Conservation (phyloP, 2,888 invertebrate genomes). For the Automeris io region DNA sequence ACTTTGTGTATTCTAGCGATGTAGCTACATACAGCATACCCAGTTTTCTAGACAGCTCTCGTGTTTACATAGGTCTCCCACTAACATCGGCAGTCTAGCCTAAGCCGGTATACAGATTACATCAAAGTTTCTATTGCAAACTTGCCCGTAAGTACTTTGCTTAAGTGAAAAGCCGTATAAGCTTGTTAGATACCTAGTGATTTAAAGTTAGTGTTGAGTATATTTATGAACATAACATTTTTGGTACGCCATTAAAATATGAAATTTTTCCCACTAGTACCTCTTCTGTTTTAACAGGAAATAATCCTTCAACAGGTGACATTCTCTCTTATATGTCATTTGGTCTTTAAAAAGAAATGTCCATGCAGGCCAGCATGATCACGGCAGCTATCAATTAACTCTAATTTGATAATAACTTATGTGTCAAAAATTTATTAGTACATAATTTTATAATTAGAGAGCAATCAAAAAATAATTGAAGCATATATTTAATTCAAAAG, state of each 20-base stretch:
- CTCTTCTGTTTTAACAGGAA: background rate
- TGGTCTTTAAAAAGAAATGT: background rate
- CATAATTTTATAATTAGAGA: too few species aligned
- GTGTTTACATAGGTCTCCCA: background rate
- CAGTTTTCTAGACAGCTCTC: background rate
- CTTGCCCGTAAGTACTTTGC: conserved; percentile 5
- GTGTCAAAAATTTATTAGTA: too few species aligned
- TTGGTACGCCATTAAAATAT: background rate
- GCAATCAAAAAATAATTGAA: too few species aligned
- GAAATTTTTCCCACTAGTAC: background rate
- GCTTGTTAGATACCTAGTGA: background rate
- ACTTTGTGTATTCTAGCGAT: background rate
- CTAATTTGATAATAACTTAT: too few species aligned
- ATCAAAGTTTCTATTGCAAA: conserved; percentile 3
- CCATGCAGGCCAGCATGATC: too few species aligned
- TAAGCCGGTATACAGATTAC: conserved; percentile 6
- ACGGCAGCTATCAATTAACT: too few species aligned
- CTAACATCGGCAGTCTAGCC: background rate
- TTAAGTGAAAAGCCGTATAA: conserved; percentile 2
- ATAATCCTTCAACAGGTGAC: background rate
- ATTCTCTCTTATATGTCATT: too few species aligned
- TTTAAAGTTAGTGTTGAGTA: background rate
- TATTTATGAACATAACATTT: background rate
- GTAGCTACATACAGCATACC: background rate
- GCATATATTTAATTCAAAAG: too few species aligned